Conservation (phyloP, 92 coral and sea anemone species). For the Virgularia gustaviana region DNA sequence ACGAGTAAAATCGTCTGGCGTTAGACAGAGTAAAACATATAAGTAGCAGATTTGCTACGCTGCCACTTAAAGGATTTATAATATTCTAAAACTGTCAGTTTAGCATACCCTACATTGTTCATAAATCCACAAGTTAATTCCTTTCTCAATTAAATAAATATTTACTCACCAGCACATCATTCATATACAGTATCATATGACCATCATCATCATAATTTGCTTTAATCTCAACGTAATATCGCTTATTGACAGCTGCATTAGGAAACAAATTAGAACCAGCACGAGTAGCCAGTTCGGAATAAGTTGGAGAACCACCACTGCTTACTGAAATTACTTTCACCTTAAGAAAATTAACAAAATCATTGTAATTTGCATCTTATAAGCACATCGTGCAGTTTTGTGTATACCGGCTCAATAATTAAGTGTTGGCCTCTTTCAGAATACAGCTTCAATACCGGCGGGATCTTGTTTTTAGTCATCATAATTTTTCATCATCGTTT, state of each 20-base stretch:
- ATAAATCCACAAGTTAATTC: too few species aligned
- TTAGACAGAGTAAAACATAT: too few species aligned
- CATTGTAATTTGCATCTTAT: background rate
- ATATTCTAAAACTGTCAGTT: too few species aligned
- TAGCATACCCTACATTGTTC: too few species aligned
- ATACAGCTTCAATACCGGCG: too few species aligned
- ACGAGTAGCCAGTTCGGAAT: background rate
- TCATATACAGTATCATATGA: background rate
- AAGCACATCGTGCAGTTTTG: background rate
- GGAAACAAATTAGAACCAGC: slow-evolving; percentile 9
- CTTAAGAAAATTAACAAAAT: background rate
- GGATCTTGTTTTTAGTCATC: too few species aligned
- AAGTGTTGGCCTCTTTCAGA: too few species aligned
- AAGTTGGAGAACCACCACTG: background rate
- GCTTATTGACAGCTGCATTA: slow-evolving; percentile 1
- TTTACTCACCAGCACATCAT: background rate
- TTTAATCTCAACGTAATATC: slow-evolving; percentile 22
- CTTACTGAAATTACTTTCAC: slow-evolving; percentile 20
- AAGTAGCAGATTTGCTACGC: too few species aligned
- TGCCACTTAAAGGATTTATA: too few species aligned
- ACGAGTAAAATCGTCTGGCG: too few species aligned
- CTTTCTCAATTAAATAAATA: too few species aligned
- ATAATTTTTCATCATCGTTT: too few species aligned
- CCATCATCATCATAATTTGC: background rate
- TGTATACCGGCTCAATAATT: background rate